Evolutionary conservation across 2,797 vertebrate species (phyloP).

Genomic region (Siniperca undulata): DNA sequence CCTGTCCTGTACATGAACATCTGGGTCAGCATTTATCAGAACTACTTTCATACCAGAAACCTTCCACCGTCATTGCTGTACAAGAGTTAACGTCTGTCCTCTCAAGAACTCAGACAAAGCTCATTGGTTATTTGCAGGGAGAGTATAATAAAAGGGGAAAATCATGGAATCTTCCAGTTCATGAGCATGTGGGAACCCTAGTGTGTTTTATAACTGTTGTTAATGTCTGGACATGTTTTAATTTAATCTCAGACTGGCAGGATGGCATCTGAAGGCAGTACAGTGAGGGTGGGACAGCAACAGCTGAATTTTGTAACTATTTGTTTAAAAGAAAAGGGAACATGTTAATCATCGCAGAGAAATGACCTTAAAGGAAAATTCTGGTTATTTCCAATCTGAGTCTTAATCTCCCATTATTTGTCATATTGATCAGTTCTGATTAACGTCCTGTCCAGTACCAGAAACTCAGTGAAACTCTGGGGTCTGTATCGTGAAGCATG

Average conservation of each 20-base stretch:
- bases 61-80: constrained; percentile 16
- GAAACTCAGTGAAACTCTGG: background rate
- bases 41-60: constrained; percentile 25
- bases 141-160: background rate
- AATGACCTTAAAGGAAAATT: background rate
- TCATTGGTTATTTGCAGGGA: constrained; percentile 11
- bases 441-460: background rate
- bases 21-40: constrained; percentile 30
- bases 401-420: background rate
- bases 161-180: constrained; percentile 12
- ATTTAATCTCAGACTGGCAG: constrained; percentile 20
- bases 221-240: constrained; percentile 27
- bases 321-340: constrained; percentile 12
- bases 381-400: background rate
- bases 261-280: background rate
- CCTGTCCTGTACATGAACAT: constrained; percentile 33
- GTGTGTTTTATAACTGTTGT: constrained; percentile 46
- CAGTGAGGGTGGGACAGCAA: background rate
- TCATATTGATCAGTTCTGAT: background rate
- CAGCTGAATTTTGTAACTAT: constrained; percentile 15
- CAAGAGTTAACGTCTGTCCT: constrained; percentile 8
- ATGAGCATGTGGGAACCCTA: constrained; percentile 27
- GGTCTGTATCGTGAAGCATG: background rate
- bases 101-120: constrained; percentile 4
- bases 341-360: background rate